Base-by-base conservation (phyloP, 2,113 vertebrate species). In the Rhineura floridana region DNA sequence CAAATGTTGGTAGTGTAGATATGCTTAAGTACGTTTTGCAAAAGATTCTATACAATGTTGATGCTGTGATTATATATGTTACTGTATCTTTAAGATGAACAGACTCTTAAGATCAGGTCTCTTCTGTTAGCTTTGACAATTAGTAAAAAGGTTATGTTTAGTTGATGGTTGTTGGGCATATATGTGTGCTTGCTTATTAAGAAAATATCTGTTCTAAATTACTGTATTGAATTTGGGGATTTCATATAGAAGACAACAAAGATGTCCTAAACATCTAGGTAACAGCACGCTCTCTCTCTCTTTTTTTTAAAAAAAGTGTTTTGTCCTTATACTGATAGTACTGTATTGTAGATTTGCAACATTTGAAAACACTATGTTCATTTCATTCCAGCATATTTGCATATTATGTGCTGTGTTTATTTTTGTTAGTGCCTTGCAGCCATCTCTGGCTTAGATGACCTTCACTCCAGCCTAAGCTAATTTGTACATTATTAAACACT, bases 401-500 rank as follows among this genome's bases (percentile, higher is more conserved):
- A 76, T 65, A 65, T n/a, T 23, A 12, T 82, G 21, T 21, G 44
- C 75, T 13, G 39, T 65, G 10, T 88, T 88, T 17, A 30, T 1
- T 70, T 83, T 42, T 42, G 55, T 39, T 88, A 39, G 19, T 70
- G 73, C 46, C 87, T 82, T 21, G 42, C 59, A 83, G 44, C 62
- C 55, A 76, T 42, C 44, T 88, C 83, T 36, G 36, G 23, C 70
- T 13, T 36, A 83, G 55, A 77, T 81, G 77, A 59, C 44, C 77
- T 91, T 77, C 86, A 65, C 3, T 19, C 30, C 36, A 1, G 12
- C 2, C 39, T 50, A 55, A 80, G 85, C 80, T 11, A 89, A 76
- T 84, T 85, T 87, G 9, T 78, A 72, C 76, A 89, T 88, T 76
- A 81, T 88, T 81, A 88, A 83, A 39, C 39, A 1, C 63, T 83